A percentile compares a stretch with the other conserved stretches of the same genome.
Evolutionary conservation across 2,797 vertebrate species (phyloP).

Genomic region (Sciaenops ocellatus): DNA sequence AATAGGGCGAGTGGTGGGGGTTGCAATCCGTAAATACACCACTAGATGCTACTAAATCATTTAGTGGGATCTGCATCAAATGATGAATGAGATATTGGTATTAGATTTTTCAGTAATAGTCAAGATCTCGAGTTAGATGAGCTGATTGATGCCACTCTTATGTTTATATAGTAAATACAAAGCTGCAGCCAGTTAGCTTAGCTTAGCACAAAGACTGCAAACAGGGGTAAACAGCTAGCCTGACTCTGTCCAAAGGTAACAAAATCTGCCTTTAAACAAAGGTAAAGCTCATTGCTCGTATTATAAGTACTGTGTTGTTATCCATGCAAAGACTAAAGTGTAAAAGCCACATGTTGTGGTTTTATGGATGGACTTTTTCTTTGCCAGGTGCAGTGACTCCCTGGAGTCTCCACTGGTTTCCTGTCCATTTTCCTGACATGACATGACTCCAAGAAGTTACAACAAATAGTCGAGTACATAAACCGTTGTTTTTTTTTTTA

Average conservation of each 20-base stretch:
- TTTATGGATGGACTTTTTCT: neutral
- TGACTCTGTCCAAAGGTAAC: neutral
- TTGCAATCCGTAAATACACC: too few species aligned
- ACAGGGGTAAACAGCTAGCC: neutral
- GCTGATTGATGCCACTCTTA: neutral
- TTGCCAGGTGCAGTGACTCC: too few species aligned
- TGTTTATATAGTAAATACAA: neutral
- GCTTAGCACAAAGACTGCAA: neutral
- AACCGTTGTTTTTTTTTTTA: too few species aligned
- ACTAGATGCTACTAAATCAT: too few species aligned
- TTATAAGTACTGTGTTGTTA: neutral
- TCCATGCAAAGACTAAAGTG: neutral
- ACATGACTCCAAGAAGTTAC: neutral
- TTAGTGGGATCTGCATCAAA: neutral
- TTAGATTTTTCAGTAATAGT: neutral
- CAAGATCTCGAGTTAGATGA: neutral
- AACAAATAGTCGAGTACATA: neutral
- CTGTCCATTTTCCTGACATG: neutral
- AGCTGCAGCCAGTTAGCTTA: neutral
- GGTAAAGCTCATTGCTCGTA: neutral
- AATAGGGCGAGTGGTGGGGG: too few species aligned
- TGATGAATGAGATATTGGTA: neutral
- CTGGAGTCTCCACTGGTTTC: neutral
- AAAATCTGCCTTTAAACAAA: neutral
- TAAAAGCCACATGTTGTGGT: neutral